Base-by-base conservation (phyloP, 2,113 vertebrate species). In the Galeopterus variegatus region DNA sequence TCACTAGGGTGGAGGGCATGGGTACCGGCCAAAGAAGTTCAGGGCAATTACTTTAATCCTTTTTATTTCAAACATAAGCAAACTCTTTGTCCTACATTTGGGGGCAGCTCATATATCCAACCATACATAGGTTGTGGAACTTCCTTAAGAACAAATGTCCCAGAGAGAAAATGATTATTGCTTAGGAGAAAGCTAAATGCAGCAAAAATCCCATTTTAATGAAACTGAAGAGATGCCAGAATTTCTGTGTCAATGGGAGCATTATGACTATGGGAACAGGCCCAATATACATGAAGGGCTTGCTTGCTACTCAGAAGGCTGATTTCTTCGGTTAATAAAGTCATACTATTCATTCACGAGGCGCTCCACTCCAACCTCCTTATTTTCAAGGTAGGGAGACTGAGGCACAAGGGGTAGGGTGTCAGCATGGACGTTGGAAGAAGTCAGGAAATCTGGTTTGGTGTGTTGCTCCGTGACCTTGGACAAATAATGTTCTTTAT, bases 131-230 rank as follows among this genome's bases (percentile, higher is more conserved):
- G 23, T 45, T 18, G 75, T 19, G 24, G 73, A 36, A 90, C 79
- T 96, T 94, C 50, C 45, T 87, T 50, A 56, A 87, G 64, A 94
- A 85, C 48, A 77, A 67, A 83, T 81, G 31, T 67, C 56, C 36
- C 79, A 79, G 54, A 52, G 31, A 6, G 19, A 76, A 80, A 73
- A 50, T 36, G 45, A 3, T 52, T 41, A 91, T 60, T 86, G 26
- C 50, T 81, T 28, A 18, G 50, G 41, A 67, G 21, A 41, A 85
- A 90, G 56, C n/a, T 67, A 73, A 85, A 86, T 31, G 73, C 48
- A 86, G 82, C 54, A 91, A 84, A 93, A 95, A 52, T 67, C 86
- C 41, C 56, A 41, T 62, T 96, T 93, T 77, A 86, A 73, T 93
- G 79, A 93, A 24, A n/a, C 9, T 86, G 92, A 96, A 91, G 79